These are phyloP conservation scores for Gadopsis marmoratus DNA, from an alignment of 2,797 vertebrate genomes.

Conservation along the genomic window DNA sequence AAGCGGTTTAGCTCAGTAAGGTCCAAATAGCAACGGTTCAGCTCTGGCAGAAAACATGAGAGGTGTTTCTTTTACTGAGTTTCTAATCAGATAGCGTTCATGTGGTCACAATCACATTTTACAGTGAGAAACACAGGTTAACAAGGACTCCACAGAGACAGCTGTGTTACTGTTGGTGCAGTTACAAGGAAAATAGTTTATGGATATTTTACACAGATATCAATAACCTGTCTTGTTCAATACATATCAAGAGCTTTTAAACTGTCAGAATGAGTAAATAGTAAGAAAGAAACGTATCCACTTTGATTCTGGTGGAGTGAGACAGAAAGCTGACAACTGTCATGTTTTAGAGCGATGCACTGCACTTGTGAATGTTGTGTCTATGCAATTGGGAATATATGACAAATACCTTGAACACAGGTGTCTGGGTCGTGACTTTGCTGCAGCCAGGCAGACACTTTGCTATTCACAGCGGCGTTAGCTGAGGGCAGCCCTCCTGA, in stretches of 20 bases:
- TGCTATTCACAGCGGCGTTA: constrained; percentile 83
- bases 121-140: background rate
- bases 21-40: constrained; percentile 90
- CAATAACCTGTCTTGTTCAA: background rate
- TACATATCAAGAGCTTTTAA: background rate
- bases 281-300: background rate
- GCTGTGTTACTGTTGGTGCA: background rate
- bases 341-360: background rate
- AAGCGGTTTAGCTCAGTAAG: constrained; percentile 89
- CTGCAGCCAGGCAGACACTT: constrained; percentile 92
- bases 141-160: background rate
- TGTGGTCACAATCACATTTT: background rate
- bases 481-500: constrained; percentile 76
- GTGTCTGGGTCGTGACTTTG: constrained; percentile 87
- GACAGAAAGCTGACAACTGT: background rate
- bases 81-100: background rate
- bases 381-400: background rate
- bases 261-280: background rate
- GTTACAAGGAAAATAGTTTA: background rate
- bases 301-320: background rate
- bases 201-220: background rate
- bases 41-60: constrained; percentile 79
- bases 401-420: constrained; percentile 87
- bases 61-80: background rate
- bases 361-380: background rate